These are phyloP conservation scores for Oithona nana DNA, from an alignment of 2,888 invertebrate species.

Conservation along the genomic window DNA sequence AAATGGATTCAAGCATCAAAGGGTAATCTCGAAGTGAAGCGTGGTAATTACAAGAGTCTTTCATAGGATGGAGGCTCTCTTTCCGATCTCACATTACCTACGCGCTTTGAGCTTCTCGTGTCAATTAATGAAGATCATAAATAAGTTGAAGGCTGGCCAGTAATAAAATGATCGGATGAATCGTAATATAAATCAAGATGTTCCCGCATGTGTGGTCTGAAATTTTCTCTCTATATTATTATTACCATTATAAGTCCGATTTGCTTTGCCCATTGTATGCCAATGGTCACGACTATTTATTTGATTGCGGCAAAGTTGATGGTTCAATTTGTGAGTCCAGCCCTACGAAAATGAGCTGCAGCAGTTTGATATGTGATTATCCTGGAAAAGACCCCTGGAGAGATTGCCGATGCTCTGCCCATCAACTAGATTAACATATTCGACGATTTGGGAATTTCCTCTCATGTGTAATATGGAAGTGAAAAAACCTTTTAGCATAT, in stretches of 20 bases:
- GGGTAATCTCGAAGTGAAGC: too few relatives aligned
- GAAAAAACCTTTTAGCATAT: neutral
- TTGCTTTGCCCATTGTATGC: neutral
- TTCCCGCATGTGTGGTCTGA: neutral
- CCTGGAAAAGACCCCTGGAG: neutral
- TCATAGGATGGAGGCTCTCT: too few relatives aligned
- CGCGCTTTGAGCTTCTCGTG: neutral
- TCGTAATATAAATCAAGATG: slow-evolving; percentile 3
- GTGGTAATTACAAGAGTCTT: too few relatives aligned
- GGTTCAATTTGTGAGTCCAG: neutral
- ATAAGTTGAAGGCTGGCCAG: slow-evolving; percentile 1
- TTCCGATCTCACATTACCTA: neutral
- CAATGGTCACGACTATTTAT: neutral
- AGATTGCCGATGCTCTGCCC: neutral
- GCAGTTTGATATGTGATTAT: neutral
- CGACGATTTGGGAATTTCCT: neutral
- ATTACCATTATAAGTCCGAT: neutral
- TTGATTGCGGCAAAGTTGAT: neutral
- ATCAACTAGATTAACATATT: neutral
- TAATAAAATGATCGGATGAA: slow-evolving; percentile 8
- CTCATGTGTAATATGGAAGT: too few relatives aligned
- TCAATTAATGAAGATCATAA: slow-evolving; percentile 9
- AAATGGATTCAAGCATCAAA: too few relatives aligned
- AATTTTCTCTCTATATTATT: neutral
- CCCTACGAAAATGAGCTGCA: neutral